Evolutionary conservation across 2,113 vertebrate genomes (phyloP).

Genomic region (Sorex fumeus): DNA sequence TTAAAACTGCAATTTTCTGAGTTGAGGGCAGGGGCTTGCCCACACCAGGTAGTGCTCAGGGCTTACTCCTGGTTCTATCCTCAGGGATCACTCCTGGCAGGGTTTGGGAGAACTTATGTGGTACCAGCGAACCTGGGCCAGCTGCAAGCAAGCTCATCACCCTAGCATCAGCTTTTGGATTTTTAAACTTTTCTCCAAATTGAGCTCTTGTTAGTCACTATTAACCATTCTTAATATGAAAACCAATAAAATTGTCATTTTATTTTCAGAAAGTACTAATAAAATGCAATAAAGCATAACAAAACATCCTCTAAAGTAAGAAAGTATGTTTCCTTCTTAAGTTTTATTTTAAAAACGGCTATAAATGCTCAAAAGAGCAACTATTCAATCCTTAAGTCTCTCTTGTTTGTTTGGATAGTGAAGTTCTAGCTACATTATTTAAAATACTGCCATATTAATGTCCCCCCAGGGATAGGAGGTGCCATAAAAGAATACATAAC

Average conservation of each 20-base stretch:
- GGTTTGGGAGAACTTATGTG: too few relatives aligned
- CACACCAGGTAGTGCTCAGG: too few relatives aligned
- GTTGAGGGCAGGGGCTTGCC: not conserved
- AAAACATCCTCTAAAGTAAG: slow-evolving; percentile 42
- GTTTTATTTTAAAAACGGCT: slow-evolving; percentile 40
- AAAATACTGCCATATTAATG: slow-evolving; percentile 61
- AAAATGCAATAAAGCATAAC: not conserved
- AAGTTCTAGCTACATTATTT: slow-evolving; percentile 67
- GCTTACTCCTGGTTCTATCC: too few relatives aligned
- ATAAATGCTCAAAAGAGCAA: slow-evolving; percentile 59
- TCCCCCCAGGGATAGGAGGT: slow-evolving; percentile 58
- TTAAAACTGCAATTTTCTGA: slow-evolving; percentile 56
- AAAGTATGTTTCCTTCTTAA: slow-evolving; percentile 2
- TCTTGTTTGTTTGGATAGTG: slow-evolving; percentile 57
- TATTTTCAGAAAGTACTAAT: slow-evolving; percentile 50
- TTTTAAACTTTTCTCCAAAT: slow-evolving; percentile 39
- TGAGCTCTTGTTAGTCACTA: slow-evolving; percentile 10
- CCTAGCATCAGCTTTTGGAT: not conserved
- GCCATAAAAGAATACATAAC: slow-evolving; percentile 63
- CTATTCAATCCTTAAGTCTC: slow-evolving; percentile 31
- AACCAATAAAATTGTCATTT: not conserved
- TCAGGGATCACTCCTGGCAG: too few relatives aligned
- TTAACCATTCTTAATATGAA: slow-evolving; percentile 16
- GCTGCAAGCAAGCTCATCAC: not conserved
- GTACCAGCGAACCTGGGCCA: too few relatives aligned